A percentile compares a stretch with the other conserved stretches of the same genome.
Evolutionary conservation across 2,888 invertebrate species (phyloP).

Genomic region (Diaprepes abbreviatus): DNA sequence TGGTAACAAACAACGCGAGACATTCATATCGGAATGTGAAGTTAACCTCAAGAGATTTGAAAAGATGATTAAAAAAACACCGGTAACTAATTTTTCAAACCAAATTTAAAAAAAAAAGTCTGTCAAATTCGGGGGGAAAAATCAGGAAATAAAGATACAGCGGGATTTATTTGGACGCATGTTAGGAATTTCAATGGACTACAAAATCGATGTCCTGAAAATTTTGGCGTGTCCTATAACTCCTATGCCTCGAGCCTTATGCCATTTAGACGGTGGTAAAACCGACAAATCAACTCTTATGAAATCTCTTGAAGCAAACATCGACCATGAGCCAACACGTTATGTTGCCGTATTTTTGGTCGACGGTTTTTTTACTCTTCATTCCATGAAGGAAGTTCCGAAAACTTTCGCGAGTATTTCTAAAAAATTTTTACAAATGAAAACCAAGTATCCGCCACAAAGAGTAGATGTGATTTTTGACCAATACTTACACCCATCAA

Average conservation of each 20-base stretch:
- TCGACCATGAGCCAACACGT: conserved; percentile 23
- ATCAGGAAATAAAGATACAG: conserved; percentile 32
- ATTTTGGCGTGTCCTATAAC: conserved; percentile 23
- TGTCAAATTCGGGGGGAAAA: conserved; percentile 33
- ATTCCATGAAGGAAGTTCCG: conserved; percentile 51
- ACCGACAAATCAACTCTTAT: conserved; percentile 39
- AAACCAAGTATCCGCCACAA: conserved; percentile 26
- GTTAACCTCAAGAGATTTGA: conserved; percentile 6
- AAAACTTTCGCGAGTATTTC: conserved; percentile 37
- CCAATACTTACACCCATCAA: conserved; percentile 31
- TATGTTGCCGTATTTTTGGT: conserved; percentile 44
- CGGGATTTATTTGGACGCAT: conserved; percentile 37
- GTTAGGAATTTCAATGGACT: conserved; percentile 40
- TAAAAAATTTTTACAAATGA: conserved; percentile 47
- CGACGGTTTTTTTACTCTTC: conserved; percentile 54
- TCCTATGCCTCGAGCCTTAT: conserved; percentile 51
- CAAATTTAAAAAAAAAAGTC: conserved; percentile 23
- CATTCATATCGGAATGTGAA: neutral
- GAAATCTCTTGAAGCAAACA: conserved; percentile 8
- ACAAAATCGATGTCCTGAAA: conserved; percentile 47
- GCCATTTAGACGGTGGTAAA: conserved; percentile 53
- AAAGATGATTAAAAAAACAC: conserved; percentile 42
- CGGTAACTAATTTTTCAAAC: conserved; percentile 49
- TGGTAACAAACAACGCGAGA: neutral
- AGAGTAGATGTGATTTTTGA: conserved; percentile 35